These are phyloP conservation scores for Cheilosia pagana DNA, from an alignment of 2,888 invertebrate genomes.

Conservation along the genomic window DNA sequence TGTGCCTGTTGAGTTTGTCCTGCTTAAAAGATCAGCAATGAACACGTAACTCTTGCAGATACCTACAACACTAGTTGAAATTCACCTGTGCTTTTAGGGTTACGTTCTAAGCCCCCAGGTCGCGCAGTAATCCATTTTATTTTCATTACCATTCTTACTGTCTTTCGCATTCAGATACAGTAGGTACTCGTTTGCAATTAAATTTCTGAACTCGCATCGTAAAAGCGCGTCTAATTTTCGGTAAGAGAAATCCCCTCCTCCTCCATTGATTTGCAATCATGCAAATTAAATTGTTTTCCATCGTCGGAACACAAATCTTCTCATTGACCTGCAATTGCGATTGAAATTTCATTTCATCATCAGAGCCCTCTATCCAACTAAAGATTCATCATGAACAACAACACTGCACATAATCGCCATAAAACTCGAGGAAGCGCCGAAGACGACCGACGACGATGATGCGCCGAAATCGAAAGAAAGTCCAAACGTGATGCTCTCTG, in stretches of 20 bases:
- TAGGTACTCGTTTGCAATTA: neutral
- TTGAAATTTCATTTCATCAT: slow-evolving; percentile 53
- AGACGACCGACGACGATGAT: slow-evolving; percentile 11
- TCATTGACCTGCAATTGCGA: slow-evolving; percentile 67
- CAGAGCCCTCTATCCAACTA: slow-evolving; percentile 22
- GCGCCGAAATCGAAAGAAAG: slow-evolving; percentile 57
- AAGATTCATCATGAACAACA: slow-evolving; percentile 47
- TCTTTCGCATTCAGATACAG: too few species aligned
- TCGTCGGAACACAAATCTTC: slow-evolving; percentile 23
- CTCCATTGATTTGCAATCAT: slow-evolving; percentile 48
- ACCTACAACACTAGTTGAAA: too few species aligned
- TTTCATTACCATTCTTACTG: too few species aligned
- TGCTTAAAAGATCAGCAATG: too few species aligned
- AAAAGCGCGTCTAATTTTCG: slow-evolving; percentile 16
- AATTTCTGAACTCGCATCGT: slow-evolving; percentile 4
- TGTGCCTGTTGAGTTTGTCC: too few species aligned
- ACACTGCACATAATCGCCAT: slow-evolving; percentile 25
- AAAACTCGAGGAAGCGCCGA: slow-evolving; percentile 40
- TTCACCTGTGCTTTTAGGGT: too few species aligned
- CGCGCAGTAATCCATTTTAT: too few species aligned
- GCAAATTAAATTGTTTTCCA: slow-evolving; percentile 62
- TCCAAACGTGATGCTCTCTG: slow-evolving; percentile 50
- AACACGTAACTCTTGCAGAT: too few species aligned
- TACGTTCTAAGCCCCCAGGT: too few species aligned
- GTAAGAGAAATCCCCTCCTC: slow-evolving; percentile 42